These are phyloP conservation scores for Rhombomys opimus DNA, from an alignment of 2,113 vertebrate genomes.

Conservation along the genomic window DNA sequence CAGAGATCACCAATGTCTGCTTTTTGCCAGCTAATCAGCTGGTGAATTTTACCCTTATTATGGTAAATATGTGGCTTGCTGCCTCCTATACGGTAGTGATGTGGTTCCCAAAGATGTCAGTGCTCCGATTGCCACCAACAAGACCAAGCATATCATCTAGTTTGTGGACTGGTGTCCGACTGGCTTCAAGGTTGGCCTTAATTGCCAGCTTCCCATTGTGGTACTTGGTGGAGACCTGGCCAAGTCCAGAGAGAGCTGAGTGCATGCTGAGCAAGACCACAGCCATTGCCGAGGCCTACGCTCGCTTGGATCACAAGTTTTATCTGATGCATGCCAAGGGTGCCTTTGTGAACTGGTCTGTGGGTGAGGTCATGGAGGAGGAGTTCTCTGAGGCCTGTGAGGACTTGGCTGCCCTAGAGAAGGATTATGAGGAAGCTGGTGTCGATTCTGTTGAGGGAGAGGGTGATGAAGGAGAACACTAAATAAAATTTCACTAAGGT, in stretches of 20 bases:
- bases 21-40: conserved; percentile 87
- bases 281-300: neutral
- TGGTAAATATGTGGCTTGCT: neutral
- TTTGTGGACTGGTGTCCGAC: neutral
- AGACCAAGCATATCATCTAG: neutral
- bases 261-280: neutral
- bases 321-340: neutral
- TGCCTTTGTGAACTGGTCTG: neutral
- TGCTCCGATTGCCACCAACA: neutral
- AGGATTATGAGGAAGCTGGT: neutral
- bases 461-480: neutral
- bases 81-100: too few species aligned
- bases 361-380: neutral
- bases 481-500: neutral
- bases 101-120: neutral
- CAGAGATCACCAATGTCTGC: conserved; percentile 86
- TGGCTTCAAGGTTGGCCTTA: neutral
- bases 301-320: neutral
- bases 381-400: neutral
- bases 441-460: neutral
- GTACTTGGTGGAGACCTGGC: neutral
- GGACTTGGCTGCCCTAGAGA: neutral
- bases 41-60: neutral
- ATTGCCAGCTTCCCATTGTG: neutral
- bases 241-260: neutral